Evolutionary conservation across 2,888 invertebrate genomes (phyloP), one percentile per base, ranked within the genome.

Genomic region (Diaperis boleti): DNA sequence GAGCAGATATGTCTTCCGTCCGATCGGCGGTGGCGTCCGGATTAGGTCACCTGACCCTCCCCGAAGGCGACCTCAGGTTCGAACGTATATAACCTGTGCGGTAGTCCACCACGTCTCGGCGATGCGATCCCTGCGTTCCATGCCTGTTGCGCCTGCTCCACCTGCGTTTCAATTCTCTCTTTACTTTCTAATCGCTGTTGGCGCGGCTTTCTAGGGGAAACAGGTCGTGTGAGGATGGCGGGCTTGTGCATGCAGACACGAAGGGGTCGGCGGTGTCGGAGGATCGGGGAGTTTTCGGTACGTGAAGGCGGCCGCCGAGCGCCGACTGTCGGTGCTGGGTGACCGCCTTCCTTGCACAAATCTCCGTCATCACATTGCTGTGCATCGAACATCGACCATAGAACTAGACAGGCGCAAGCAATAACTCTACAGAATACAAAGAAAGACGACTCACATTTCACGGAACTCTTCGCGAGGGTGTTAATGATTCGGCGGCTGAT

Each of bases 61-160:
- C 95, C 69, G 94, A 95, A 47, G 95, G 95, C 76, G 95, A 95
- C 73, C 95, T 89, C 75, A 96, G 87, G 83, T 95, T 93, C 70
- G 95, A 95, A 74, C 94, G 89, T 81, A 95, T 95, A 85, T 95
- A 95, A 66, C 92, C 92, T 41, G 92, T 92, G 75, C 92, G 87
- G 82, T 90, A 92, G 83, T 92, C 92, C 77, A 91, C 87, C 52
- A 89, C 85, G 81, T 90, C 89, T 67, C 89, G 85, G 74, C 86
- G 80, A 66, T 83, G 82, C 66, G 82, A 80, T 49, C 84, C 82
- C 71, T 84, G 83, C 67, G 83, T 79, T 52, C 85, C 85, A 76
- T 82, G 76, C 83, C 86, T 73, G 77, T 88, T 90, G 78, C 92
- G 87, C 76, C 93, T 88, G 82, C 92, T 92, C 94, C 94, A 94